Base-by-base conservation (phyloP, 2,797 vertebrate species). In the Scleropages formosus region DNA sequence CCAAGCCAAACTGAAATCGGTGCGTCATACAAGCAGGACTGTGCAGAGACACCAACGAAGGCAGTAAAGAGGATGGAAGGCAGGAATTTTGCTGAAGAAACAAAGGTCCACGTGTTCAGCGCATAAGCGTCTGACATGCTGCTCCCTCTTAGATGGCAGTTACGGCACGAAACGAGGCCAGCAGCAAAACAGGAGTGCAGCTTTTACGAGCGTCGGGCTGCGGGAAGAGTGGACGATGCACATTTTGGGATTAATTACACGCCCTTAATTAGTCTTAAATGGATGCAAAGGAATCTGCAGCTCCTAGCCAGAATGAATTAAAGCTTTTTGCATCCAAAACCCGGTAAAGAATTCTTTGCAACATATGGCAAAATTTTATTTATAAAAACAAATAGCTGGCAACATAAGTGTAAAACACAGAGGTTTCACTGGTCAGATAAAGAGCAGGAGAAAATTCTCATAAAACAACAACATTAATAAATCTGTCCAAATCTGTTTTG, bases 401-500 rank as follows among this genome's bases (percentile, higher is more conserved):
- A 49, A 56, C 82, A n/a, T n/a, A n/a, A 66, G 31, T 83, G 83
- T 85, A 84, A 86, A 80, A 84, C 79, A 81, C 78, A 72, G 22
- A 78, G 77, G 26, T 44, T 46, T 46, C n/a, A 66, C 20, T 66
- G 39, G 18, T n/a, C n/a, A n/a, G n/a, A n/a, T 64, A 22, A 24
- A 49, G 49, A 47, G 47, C 11, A 18, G 47, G 69, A 53, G 53
- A 47, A 26, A 2, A 39, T 6, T 6, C n/a, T n/a, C n/a, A 24
- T 53, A 20, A 51, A 70, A 27, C 53, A 39, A 79, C 79, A 82
- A 79, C 82, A 82, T 80, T 83, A 85, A 88, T 88, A 88, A 89
- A 87, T 87, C 81, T 80, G 65, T 83, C 77, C 85, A 80, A 80
- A 84, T 71, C 76, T 75, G 80, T 83, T 89, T 84, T 85, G 84